These are phyloP conservation scores for Brachypteracias leptosomus DNA, from an alignment of 2,113 vertebrate species.

Conservation along the genomic window DNA sequence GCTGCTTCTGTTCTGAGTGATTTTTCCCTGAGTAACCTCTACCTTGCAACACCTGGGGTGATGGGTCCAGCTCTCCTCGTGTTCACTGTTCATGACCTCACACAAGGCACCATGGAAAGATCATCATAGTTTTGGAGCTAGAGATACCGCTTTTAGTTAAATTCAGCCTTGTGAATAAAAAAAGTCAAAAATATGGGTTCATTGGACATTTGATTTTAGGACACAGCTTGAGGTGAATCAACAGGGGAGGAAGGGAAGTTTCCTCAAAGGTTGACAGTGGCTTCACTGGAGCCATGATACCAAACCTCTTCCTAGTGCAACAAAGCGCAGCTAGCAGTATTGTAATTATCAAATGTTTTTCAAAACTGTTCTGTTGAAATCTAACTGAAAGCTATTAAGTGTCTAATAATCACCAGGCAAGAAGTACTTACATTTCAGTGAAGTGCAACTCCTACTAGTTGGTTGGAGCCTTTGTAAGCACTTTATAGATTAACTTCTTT, in stretches of 20 bases:
- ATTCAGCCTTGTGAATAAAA: background rate
- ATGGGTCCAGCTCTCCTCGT: accelerated
- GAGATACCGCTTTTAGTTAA: background rate
- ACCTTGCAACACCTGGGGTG: background rate
- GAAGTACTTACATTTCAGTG: background rate
- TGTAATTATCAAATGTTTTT: background rate
- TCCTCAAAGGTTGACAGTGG: background rate
- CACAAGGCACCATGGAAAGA: background rate
- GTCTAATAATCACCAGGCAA: background rate
- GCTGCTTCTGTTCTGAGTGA: background rate
- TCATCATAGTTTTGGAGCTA: accelerated
- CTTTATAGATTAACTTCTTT: background rate
- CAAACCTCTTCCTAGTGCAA: background rate
- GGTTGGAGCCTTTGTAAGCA: background rate
- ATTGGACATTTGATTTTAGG: background rate
- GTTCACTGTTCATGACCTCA: background rate
- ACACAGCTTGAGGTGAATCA: background rate
- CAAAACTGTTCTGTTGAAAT: background rate
- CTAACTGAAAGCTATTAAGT: background rate
- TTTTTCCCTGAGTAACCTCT: background rate
- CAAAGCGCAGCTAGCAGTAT: background rate
- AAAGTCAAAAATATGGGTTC: background rate
- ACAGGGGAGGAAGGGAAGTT: background rate
- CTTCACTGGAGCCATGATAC: background rate
- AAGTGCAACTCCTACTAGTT: background rate